phyloP scores from a whole-genome alignment of 2,888 invertebrate species.

The Athalia rosae region DNA sequence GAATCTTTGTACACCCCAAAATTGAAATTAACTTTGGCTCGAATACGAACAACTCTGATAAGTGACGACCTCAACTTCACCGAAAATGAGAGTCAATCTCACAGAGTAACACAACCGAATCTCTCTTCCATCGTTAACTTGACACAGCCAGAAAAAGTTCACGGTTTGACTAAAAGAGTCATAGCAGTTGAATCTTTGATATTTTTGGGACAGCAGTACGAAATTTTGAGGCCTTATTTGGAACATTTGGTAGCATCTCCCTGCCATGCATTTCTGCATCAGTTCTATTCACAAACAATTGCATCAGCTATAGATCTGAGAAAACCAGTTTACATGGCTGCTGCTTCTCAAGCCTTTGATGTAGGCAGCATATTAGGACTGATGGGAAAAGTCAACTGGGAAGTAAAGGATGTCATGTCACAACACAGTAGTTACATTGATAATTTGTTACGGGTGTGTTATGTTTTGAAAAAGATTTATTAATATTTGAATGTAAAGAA shows the following conservation, averaged over 20 bases:
- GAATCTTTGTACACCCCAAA: slow-evolving; percentile 80
- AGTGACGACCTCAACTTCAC: slow-evolving; percentile 63
- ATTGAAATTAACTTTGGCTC: slow-evolving; percentile 83
- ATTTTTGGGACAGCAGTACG: slow-evolving; percentile 92
- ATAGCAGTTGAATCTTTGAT: slow-evolving; percentile 95
- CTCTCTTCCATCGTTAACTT: slow-evolving; percentile 82
- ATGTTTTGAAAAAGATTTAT: slow-evolving; percentile 51
- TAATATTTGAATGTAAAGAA: slow-evolving; percentile 13
- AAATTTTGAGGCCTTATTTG: slow-evolving; percentile 88
- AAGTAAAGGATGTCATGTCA: slow-evolving; percentile 95
- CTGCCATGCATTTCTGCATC: slow-evolving; percentile 81
- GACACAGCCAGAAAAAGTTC: slow-evolving; percentile 82
- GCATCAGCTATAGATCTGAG: slow-evolving; percentile 84
- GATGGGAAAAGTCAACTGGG: slow-evolving; percentile 97
- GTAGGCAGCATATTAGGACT: slow-evolving; percentile 83
- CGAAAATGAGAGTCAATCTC: slow-evolving; percentile 68
- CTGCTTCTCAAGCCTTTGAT: slow-evolving; percentile 87
- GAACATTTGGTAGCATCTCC: slow-evolving; percentile 84
- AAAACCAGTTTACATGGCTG: slow-evolving; percentile 90
- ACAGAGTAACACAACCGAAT: slow-evolving; percentile 75
- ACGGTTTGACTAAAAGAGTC: slow-evolving; percentile 89
- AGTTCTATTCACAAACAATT: slow-evolving; percentile 85
- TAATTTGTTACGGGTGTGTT: slow-evolving; percentile 79
- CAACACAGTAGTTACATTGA: slow-evolving; percentile 95
- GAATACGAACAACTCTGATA: slow-evolving; percentile 86